Evolutionary conservation across 2,113 vertebrate genomes (phyloP).

Genomic region (Sphyrna mokarran): DNA sequence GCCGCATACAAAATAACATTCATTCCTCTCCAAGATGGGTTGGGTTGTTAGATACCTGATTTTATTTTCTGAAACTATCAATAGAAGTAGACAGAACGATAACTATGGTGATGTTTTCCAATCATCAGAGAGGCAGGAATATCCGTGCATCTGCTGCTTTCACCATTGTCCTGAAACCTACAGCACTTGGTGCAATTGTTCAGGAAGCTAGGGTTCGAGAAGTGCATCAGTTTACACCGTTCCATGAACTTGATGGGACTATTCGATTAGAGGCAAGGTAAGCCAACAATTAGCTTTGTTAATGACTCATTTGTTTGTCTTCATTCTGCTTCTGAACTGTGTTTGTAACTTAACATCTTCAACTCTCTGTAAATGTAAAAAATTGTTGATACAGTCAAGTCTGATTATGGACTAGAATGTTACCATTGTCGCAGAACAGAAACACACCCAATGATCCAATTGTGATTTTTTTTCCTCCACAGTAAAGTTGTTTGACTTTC

Average conservation of each 20-base stretch:
- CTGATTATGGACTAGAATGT: neutral
- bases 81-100: neutral
- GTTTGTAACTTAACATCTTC: neutral
- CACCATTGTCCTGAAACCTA: neutral
- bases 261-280: neutral
- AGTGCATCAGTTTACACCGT: conserved; percentile 18
- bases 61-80: neutral
- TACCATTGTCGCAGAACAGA: neutral
- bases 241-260: conserved; percentile 14
- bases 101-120: neutral
- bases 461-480: neutral
- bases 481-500: neutral
- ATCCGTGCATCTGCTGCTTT: neutral
- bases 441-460: neutral
- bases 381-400: neutral
- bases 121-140: conserved; percentile 15
- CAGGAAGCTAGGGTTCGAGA: neutral
- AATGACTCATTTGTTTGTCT: neutral
- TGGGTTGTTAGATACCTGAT: neutral
- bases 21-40: neutral
- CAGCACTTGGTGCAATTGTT: neutral
- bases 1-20: too few species aligned
- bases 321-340: neutral
- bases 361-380: neutral
- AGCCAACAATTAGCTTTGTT: neutral